These are phyloP conservation scores for Phainopepla nitens DNA, from an alignment of 2,113 vertebrate species.

Conservation along the genomic window DNA sequence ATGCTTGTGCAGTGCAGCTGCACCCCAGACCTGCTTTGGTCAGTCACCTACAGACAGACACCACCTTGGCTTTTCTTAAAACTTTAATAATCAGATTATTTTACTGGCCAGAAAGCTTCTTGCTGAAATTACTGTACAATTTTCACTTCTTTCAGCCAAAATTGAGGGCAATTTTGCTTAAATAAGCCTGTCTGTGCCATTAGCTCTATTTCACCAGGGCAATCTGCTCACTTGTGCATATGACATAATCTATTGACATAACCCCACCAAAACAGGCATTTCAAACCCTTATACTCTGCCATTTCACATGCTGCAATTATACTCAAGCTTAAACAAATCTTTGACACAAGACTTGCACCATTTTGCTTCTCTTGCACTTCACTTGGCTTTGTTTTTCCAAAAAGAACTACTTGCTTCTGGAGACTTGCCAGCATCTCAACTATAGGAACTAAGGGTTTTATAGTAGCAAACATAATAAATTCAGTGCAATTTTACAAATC, in stretches of 20 bases:
- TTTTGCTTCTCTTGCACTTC: background rate
- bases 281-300: background rate
- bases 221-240: constrained; percentile 19
- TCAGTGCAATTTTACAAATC: background rate
- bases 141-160: constrained; percentile 55
- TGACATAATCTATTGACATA: constrained; percentile 53
- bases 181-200: constrained; percentile 24
- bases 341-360: background rate
- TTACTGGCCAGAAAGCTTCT: background rate
- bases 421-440: background rate
- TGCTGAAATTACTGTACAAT: constrained; percentile 48
- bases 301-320: background rate
- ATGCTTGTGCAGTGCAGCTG: fast-evolving
- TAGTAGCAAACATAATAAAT: fast-evolving
- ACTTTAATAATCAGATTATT: background rate
- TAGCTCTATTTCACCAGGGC: constrained; percentile 32
- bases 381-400: background rate
- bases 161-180: constrained; percentile 58
- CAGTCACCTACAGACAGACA: background rate
- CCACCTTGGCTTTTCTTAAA: background rate
- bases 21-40: background rate
- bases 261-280: constrained; percentile 3
- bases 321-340: background rate
- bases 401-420: background rate
- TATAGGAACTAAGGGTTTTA: fast-evolving